Conservation (phyloP, 2,113 vertebrate species). For the Daphoenositta chrysoptera region DNA sequence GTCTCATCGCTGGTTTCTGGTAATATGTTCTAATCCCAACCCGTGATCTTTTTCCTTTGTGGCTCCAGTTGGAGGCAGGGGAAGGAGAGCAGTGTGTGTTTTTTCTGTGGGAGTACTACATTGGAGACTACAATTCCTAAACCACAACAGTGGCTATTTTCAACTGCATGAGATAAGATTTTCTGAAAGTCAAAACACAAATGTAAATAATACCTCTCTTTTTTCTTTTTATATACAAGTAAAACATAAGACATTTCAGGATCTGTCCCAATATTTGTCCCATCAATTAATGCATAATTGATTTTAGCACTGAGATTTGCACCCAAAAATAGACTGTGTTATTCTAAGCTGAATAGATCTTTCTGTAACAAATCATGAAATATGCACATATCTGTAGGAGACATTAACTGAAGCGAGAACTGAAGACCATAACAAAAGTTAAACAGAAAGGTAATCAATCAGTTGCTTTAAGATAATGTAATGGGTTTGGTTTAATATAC, state of each 20-base stretch:
- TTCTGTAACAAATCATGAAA: neutral
- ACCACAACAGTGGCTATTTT: neutral
- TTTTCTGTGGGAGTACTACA: neutral
- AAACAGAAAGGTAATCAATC: neutral
- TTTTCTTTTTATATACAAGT: neutral
- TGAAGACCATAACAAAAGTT: neutral
- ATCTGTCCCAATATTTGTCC: neutral
- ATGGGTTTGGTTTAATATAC: too few species aligned
- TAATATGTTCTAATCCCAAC: neutral
- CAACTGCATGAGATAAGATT: neutral
- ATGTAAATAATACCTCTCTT: neutral
- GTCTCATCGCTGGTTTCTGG: neutral
- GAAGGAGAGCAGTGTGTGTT: neutral
- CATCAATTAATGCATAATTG: neutral
- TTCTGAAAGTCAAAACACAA: neutral
- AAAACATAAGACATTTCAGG: neutral
- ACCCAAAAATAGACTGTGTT: neutral
- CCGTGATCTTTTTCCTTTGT: neutral
- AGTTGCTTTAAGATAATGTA: too few species aligned
- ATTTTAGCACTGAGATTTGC: neutral
- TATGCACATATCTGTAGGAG: neutral
- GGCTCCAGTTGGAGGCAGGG: fast-evolving
- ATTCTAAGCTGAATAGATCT: neutral
- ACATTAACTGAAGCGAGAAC: neutral
- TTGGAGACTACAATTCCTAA: neutral